Base-by-base conservation (phyloP, 2,888 invertebrate species). In the Coleophora deauratella region DNA sequence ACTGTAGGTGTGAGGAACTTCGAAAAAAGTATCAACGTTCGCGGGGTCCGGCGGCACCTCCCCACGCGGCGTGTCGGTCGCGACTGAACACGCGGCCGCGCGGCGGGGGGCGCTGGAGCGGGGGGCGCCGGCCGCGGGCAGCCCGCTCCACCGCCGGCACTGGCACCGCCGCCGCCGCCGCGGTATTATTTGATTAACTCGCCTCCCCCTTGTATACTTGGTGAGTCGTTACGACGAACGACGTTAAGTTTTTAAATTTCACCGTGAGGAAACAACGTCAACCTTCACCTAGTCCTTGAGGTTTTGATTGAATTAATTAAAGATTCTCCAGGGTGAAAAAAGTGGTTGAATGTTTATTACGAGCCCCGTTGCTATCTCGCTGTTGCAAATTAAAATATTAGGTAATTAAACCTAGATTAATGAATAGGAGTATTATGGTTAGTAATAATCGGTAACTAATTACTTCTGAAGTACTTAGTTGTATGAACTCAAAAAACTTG, bases 181-280 rank as follows among this genome's bases (percentile, higher is more conserved):
- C 77, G 72, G 81, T 81, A 84, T 85, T 85, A 85, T 85, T 85
- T 85, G 85, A 85, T 85, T 85, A 85, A 85, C 85, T 85, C 79
- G 81, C 82, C 82, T 81, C 84, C 85, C n/a, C 84, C 82, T 82
- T 79, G 82, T 81, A 82, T 77, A 79, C 76, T 77, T 78, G 74
- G 69, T 67, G 73, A 81, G 76, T 80, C 85, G 81, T 81, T 81
- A 79, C 78, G 77, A 72, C 68, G 72, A 74, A 70, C 66, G 71
- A 80, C 78, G 77, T 74, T 75, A 79, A 79, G 80, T 85, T 85
- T 84, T 82, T 78, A 82, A 84, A 82, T 81, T 81, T 73, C 69
- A 71, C 73, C 72, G 66, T 75, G 74, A 76, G 75, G 21, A 21
- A 21, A 72, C 76, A 71, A 73, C 76, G 73, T 67, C 74, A 81